These are phyloP conservation scores for Lydus trimaculatus DNA, from an alignment of 2,888 invertebrate species.

Conservation along the genomic window DNA sequence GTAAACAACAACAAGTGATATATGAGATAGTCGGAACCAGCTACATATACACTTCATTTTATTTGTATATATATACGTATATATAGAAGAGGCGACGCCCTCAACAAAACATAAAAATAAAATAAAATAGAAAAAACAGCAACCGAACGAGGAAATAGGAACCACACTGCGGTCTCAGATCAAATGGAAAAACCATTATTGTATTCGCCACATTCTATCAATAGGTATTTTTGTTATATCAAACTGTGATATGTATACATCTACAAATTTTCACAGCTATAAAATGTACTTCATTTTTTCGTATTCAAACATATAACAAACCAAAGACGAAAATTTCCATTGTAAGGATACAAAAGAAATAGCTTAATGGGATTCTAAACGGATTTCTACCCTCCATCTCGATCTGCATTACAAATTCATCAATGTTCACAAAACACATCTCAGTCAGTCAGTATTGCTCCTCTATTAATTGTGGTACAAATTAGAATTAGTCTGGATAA, in stretches of 20 bases:
- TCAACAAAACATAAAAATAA: conserved; percentile 2
- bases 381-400: background rate
- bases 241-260: background rate
- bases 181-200: conserved; percentile 29
- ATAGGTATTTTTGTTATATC: conserved; percentile 5
- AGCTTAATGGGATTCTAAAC: background rate
- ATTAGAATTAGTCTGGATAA: too few relatives aligned
- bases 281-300: background rate
- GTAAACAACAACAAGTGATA: conserved; percentile 44
- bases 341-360: too few relatives aligned
- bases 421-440: too few relatives aligned
- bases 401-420: background rate
- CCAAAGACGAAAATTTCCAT: background rate
- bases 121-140: background rate
- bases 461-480: too few relatives aligned
- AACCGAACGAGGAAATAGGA: conserved; percentile 29
- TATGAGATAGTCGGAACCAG: conserved; percentile 36
- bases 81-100: conserved; percentile 21
- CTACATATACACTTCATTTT: conserved; percentile 34
- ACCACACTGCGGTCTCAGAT: conserved; percentile 22
- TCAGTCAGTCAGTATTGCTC: too few relatives aligned
- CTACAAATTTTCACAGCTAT: conserved; percentile 3
- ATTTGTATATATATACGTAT: conserved; percentile 24
- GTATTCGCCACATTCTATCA: conserved; percentile 13
- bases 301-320: too few relatives aligned